Conservation (phyloP, 2,888 invertebrate genomes). For the Campoletis raptor region DNA sequence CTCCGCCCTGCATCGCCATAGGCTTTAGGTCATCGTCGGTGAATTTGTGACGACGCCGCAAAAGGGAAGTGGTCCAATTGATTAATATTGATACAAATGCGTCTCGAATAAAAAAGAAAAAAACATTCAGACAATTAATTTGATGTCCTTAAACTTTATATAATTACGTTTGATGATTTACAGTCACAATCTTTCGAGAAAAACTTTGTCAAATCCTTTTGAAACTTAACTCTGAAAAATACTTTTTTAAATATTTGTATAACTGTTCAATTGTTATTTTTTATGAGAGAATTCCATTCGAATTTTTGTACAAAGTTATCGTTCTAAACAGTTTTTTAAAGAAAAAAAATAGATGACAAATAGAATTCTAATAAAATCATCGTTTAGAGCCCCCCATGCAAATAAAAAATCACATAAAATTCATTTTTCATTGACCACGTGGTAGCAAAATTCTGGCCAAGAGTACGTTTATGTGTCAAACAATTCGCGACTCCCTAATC, state of each 20-base stretch:
- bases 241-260: too few relatives aligned
- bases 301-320: too few relatives aligned
- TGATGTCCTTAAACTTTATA: not conserved
- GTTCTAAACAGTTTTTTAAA: too few relatives aligned
- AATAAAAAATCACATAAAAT: not conserved
- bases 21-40: not conserved
- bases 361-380: not conserved
- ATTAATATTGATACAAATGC: constrained; percentile 1
- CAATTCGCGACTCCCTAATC: constrained; percentile 38
- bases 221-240: not conserved
- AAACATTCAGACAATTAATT: not conserved
- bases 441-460: not conserved
- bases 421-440: not conserved
- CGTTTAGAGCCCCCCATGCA: not conserved
- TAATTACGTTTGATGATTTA: not conserved
- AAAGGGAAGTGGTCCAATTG: not conserved
- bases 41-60: constrained; percentile 43
- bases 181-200: not conserved
- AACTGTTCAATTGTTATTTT: too few relatives aligned
- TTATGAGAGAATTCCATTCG: too few relatives aligned
- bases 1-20: constrained; percentile 24
- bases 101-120: not conserved
- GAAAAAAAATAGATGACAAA: not conserved
- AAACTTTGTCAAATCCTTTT: not conserved
- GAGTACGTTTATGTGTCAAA: constrained; percentile 46